Base-by-base conservation (phyloP, 92 coral and sea anemone genomes). In the Epizoanthus fatuus region DNA sequence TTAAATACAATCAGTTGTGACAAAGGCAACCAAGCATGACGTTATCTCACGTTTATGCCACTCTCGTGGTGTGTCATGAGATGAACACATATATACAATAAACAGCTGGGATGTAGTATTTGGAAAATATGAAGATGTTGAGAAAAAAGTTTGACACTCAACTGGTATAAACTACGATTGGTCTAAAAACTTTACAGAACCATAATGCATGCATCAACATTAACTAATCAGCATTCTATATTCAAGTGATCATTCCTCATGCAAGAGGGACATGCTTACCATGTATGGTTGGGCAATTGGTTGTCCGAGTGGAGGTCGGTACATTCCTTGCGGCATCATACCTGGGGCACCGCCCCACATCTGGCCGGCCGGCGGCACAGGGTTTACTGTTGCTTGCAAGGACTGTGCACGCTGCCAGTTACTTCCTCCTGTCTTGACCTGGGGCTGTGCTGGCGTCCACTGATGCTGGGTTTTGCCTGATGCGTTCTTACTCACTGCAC, bases 381-480 rank as follows among this genome's bases (percentile, higher is more conserved):
- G 85, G n/a, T 93, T 69, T 3, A 95, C 91, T 3, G 94, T 81
- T 73, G 89, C 77, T 45, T 98, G 75, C 38, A 93, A 71, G 54
- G 90, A 84, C 66, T 89, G 93, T 15, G 84, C 94, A 7, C 91
- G 88, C 77, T 97, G 99, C 96, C 98, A 97, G 90, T 97, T 91
- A 45, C 96, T 91, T 22, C 99, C 99, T 3, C 99, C 99, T 7
- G 99, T 97, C 74, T 97, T 97, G 10, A 91, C 92, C 78, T 90
- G 93, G 7, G 99, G 99, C 45, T 92, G 88, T 53, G 98, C 79
- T 17, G 98, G 98, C 5, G 98, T 86, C 99, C 99, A 97, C 69
- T 97, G 99, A 60, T 97, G 99, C 10, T 92, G 96, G 6, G 90
- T 42, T 71, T 91, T 88, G 16, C 90, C 93, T 25, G 98, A 4